Evolutionary conservation across 2,888 invertebrate species (phyloP).

Genomic region (Netelia melanura): DNA sequence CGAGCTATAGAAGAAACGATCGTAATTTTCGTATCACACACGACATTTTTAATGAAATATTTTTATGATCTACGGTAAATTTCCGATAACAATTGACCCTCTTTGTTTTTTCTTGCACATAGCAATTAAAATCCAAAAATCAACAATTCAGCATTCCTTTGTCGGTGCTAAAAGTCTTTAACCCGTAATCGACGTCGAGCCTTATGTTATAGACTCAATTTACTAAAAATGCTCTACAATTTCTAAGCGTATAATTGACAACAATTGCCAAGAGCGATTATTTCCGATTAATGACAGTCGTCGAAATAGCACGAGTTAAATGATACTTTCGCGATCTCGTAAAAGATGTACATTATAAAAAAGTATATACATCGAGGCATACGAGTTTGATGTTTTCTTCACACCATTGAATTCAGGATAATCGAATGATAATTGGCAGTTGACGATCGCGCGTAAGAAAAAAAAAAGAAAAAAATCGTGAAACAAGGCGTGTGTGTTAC

Average conservation of each 20-base stretch:
- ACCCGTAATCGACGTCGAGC: neutral
- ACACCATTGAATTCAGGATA: slow-evolving; percentile 67
- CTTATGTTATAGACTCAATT: neutral
- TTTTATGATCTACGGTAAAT: too few relatives aligned
- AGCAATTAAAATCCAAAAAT: too few relatives aligned
- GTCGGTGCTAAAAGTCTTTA: neutral
- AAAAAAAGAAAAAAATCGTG: slow-evolving; percentile 55
- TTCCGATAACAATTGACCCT: too few relatives aligned
- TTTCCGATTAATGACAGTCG: slow-evolving; percentile 29
- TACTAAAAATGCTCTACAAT: neutral
- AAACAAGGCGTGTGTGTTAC: slow-evolving; percentile 37
- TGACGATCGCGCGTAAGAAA: slow-evolving; percentile 17
- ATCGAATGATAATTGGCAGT: slow-evolving; percentile 69
- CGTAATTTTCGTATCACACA: too few relatives aligned
- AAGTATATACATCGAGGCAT: neutral
- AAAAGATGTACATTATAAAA: neutral
- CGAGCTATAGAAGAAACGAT: too few relatives aligned
- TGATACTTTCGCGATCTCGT: neutral
- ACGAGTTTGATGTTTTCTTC: slow-evolving; percentile 20
- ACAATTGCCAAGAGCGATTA: neutral
- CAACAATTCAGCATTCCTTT: too few relatives aligned
- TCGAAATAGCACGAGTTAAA: slow-evolving; percentile 34
- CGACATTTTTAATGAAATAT: too few relatives aligned
- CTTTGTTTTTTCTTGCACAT: too few relatives aligned
- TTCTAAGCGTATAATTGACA: neutral